Conservation (phyloP, 2,113 vertebrate species). For the Garra rufa region DNA sequence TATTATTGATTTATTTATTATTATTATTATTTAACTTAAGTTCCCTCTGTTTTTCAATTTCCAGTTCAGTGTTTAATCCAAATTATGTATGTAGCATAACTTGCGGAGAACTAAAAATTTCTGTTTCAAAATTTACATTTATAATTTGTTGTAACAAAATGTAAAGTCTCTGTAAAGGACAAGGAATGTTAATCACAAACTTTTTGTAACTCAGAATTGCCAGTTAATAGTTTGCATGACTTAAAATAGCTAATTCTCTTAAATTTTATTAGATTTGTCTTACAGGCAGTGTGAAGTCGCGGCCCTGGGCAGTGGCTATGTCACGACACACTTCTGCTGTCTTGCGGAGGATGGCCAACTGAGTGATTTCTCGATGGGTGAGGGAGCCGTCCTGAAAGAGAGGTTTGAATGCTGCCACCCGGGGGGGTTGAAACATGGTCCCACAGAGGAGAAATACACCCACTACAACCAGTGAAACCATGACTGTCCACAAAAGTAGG, state of each 20-base stretch:
- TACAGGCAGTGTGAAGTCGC: neutral
- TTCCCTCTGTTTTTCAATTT: neutral
- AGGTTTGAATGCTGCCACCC: neutral
- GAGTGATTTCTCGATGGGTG: neutral
- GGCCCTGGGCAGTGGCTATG: neutral
- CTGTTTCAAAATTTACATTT: too few species aligned
- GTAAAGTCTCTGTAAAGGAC: neutral
- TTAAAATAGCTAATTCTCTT: neutral
- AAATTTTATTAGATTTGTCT: neutral
- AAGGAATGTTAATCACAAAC: neutral
- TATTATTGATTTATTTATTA: too few species aligned
- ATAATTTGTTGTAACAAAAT: too few species aligned
- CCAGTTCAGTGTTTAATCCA: neutral
- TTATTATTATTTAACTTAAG: neutral
- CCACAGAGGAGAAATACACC: too few species aligned
- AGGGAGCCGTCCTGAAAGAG: neutral
- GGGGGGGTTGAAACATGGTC: too few species aligned
- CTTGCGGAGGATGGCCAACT: neutral
- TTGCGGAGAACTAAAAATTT: too few species aligned
- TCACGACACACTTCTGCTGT: constrained; percentile 10
- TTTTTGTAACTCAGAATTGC: neutral
- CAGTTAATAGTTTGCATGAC: neutral
- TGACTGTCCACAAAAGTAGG: too few species aligned
- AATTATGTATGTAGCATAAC: too few species aligned
- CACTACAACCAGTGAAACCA: too few species aligned